Base-by-base conservation (phyloP, 2,888 invertebrate species). In the Acrobasis consociella region DNA sequence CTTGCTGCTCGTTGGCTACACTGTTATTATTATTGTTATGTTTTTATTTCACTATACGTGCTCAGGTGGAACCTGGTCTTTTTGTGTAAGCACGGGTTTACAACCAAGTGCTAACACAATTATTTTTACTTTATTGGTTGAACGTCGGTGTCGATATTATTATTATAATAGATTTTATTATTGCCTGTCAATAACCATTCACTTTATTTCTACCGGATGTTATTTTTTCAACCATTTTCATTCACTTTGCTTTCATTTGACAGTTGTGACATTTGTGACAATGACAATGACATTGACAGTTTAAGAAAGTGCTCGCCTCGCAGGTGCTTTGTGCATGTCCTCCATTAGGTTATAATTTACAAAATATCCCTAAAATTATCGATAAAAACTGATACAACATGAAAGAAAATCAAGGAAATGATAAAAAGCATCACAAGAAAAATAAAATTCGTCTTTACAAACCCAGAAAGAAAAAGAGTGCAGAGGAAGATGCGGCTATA, bases 401-500 rank as follows among this genome's bases (percentile, higher is more conserved):
- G 87, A 87, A 84, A 74, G 75, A 85, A 65, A 75, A 82, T 50
- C 74, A 71, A 49, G 76, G 75, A 65, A 64, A 66, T 9, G 64
- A 69, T 9, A 78, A 76, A 62, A 81, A 72, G 72, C 59, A 71
- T 70, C 2, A 79, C 13, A 61, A 75, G 38, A 78, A 78, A 49
- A 83, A 83, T 31, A 93, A 92, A 78, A 75, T 89, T 38, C 83
- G 86, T 62, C 72, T 91, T 5, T 93, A 85, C 64, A 92, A 88
- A 72, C 86, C 92, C 9, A 84, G 87, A 61, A 91, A 90, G 72
- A 93, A 91, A 73, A 89, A 86, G 65, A 85, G 81, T 63, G 82
- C 73, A 0, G 88, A 89, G 68, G 93, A 93, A 75, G 90, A 91
- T 73, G 86, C 87, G 22, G 92, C 90, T n/a, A 93, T 93, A 69